These are phyloP conservation scores for Gorsachius goisagi DNA, from an alignment of 2,113 vertebrate species.

Conservation along the genomic window DNA sequence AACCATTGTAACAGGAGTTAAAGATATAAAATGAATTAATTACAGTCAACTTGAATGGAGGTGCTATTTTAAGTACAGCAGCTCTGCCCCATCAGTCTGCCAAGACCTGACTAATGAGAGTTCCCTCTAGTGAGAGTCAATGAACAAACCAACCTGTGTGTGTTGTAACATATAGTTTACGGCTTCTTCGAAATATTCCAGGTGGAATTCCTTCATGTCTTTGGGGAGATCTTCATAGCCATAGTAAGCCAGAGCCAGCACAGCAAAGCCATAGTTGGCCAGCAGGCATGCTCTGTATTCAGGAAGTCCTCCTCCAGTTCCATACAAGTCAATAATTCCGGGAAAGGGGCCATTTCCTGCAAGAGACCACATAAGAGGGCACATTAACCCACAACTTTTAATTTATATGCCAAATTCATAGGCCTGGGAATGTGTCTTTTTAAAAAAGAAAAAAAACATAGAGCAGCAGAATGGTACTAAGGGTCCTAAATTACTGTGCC, in stretches of 20 bases:
- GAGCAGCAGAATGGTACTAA: not conserved
- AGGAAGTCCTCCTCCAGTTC: constrained; percentile 74
- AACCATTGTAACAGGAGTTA: not conserved
- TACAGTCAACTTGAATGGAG: not conserved
- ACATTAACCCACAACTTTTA: not conserved
- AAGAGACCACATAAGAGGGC: not conserved
- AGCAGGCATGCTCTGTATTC: constrained; percentile 85
- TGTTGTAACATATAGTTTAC: constrained; percentile 75
- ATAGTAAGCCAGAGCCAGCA: constrained; percentile 81
- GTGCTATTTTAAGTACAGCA: not conserved
- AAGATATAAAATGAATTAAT: not conserved
- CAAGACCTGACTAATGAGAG: not conserved
- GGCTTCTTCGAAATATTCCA: constrained; percentile 90
- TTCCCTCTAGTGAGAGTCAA: not conserved
- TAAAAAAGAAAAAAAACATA: not conserved
- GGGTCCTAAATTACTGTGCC: not conserved
- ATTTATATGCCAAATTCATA: not conserved
- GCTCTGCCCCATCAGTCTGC: not conserved
- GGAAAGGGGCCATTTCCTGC: constrained; percentile 81
- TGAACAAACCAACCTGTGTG: constrained; percentile 51
- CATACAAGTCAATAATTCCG: constrained; percentile 81
- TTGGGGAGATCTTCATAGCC: constrained; percentile 80
- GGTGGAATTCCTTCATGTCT: constrained; percentile 59
- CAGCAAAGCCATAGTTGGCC: constrained; percentile 81
- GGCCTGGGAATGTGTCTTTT: not conserved